Evolutionary conservation across 2,888 invertebrate species (phyloP).

Genomic region (Alcis repandata): DNA sequence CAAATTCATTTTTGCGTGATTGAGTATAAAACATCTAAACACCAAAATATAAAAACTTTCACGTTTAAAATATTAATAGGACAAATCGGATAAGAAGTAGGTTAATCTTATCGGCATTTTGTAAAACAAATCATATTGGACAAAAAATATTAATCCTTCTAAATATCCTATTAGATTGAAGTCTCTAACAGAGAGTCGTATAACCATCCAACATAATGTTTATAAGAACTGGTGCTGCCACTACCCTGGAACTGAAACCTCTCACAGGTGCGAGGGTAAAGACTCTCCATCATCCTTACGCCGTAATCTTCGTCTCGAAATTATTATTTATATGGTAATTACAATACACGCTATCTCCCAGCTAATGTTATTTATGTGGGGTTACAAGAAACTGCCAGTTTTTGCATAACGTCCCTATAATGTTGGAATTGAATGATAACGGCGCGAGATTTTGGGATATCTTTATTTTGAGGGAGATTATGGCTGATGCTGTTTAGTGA

Average conservation of each 20-base stretch:
- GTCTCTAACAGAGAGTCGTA: too few species aligned
- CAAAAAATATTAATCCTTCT: too few species aligned
- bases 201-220: too few species aligned
- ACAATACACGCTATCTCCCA: slow-evolving; percentile 77
- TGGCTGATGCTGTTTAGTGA: too few species aligned
- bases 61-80: too few species aligned
- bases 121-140: too few species aligned
- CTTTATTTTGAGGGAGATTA: slow-evolving; percentile 21
- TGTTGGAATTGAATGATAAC: slow-evolving; percentile 81
- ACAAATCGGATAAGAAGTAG: too few species aligned
- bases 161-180: too few species aligned
- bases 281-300: slow-evolving; percentile 74
- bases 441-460: slow-evolving; percentile 39
- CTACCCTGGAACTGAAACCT: slow-evolving; percentile 15
- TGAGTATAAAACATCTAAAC: too few species aligned
- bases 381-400: slow-evolving; percentile 80
- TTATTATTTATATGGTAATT: slow-evolving; percentile 87
- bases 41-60: too few species aligned
- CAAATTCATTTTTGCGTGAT: too few species aligned
- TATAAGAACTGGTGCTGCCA: background rate
- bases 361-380: slow-evolving; percentile 83
- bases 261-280: slow-evolving; percentile 41
- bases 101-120: too few species aligned
- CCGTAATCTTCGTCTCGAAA: slow-evolving; percentile 82
- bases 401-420: slow-evolving; percentile 79